phyloP scores from a whole-genome alignment of 2,113 vertebrate genomes.

The Urocynchramus pylzowi region DNA sequence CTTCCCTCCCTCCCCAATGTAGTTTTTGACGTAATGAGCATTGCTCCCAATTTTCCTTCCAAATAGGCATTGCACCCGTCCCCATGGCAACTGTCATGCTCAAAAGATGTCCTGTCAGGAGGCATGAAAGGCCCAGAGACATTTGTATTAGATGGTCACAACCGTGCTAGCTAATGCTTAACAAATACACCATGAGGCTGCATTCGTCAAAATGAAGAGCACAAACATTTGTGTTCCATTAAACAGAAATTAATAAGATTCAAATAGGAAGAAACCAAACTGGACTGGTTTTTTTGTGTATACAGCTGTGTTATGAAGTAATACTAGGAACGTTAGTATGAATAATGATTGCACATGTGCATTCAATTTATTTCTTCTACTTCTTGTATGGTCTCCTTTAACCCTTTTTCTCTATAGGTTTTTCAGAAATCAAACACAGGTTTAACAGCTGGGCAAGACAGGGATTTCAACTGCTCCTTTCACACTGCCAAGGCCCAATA shows the following conservation, averaged over 20 bases:
- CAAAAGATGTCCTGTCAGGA: constrained; percentile 72
- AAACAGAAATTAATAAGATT: constrained; percentile 73
- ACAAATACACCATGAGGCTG: constrained; percentile 31
- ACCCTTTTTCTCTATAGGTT: constrained; percentile 57
- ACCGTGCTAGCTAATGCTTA: constrained; percentile 26
- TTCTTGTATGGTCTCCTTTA: constrained; percentile 61
- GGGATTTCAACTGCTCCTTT: constrained; percentile 32
- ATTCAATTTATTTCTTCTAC: constrained; percentile 73
- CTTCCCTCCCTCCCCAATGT: constrained; percentile 28
- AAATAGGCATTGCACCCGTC: constrained; percentile 66
- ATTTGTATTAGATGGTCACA: constrained; percentile 66
- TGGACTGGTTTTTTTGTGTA: constrained; percentile 50
- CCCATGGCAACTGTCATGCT: constrained; percentile 75
- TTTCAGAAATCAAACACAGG: constrained; percentile 66
- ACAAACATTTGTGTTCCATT: constrained; percentile 73
- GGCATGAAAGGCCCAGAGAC: constrained; percentile 69
- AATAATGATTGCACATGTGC: constrained; percentile 73
- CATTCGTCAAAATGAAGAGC: constrained; percentile 55
- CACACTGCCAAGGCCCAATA: background rate
- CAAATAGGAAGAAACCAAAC: constrained; percentile 66
- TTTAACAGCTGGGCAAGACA: constrained; percentile 57
- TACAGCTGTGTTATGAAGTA: constrained; percentile 77
- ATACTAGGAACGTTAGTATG: constrained; percentile 60
- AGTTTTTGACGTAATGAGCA: constrained; percentile 72
- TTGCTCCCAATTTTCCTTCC: constrained; percentile 73